Base-by-base conservation (phyloP, 2,797 vertebrate species). In the Morelia viridis region DNA sequence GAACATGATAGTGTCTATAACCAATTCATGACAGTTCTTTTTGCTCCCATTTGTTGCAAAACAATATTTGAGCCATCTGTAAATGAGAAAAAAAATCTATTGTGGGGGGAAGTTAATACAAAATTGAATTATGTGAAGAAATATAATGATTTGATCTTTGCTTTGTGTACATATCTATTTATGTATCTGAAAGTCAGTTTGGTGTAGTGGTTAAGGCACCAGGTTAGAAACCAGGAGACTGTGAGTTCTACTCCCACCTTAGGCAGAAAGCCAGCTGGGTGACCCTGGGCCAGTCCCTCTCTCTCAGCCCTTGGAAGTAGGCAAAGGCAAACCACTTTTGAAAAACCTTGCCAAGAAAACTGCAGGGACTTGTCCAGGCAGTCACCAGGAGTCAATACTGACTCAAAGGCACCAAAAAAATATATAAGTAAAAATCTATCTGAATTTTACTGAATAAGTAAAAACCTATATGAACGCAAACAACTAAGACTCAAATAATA, bases 1-100 rank as follows among this genome's bases (percentile, higher is more conserved):
- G 11, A 3, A 46, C 22, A 41, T 76, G 41, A 22, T 58, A 58
- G 31, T n/a, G 0, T 12, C 56, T 86, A 60, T 31, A 58, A 22
- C 56, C 31, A 3, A 35, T 86, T 22, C 4, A 19, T 26, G 46
- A 17, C 28, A 86, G 60, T 46, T 62, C 11, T 64, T 88, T 64
- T 35, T 62, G 4, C 22, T 61, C 11, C 60, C 41, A 88, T 68
- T 85, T 31, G 2, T 58, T 85, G 86, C 91, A 94, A 93, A 93
- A 95, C 0, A 0, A 93, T 95, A 95, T 96, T 93, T 93, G 90
- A 95, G 50, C 88, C 94, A 97, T 94, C 90, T 96, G 94, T 92
- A 91, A 90, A 64, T 93, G 76, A 94, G 65, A 22, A 71, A 41
- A 41, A 41, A 85, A 93, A 64, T 65, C 46, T 57, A 87, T 64